Percentiles rank a stretch among this genome's conserved stretches.
phyloP scores from a whole-genome alignment of 1,140 invertebrate genomes.

The Drosophila sp. region DNA sequence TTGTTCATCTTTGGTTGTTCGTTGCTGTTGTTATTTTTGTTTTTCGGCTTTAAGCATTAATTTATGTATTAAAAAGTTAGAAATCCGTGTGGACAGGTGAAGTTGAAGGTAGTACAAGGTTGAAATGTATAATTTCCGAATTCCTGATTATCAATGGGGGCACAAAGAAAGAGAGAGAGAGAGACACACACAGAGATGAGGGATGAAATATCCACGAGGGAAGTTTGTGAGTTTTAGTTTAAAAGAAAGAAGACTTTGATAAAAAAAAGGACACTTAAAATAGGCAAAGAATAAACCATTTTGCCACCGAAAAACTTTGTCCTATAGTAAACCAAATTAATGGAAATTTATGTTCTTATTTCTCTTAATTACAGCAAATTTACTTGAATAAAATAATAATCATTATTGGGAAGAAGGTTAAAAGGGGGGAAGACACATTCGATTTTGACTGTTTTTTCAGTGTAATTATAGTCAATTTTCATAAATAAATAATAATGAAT shows the following conservation, averaged over 20 bases:
- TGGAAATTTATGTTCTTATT: too few relatives aligned
- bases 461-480: too few relatives aligned
- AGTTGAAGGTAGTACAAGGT: constrained; percentile 41
- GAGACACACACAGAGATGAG: not conserved
- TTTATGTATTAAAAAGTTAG: constrained; percentile 79
- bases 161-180: constrained; percentile 29
- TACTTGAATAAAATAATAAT: too few relatives aligned
- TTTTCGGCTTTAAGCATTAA: constrained; percentile 67
- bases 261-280: not conserved
- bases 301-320: too few relatives aligned
- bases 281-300: too few relatives aligned
- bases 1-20: constrained; percentile 36
- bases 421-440: too few relatives aligned
- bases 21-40: constrained; percentile 10
- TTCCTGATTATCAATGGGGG: constrained; percentile 48
- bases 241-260: not conserved
- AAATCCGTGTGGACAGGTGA: constrained; percentile 81
- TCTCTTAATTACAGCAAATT: too few relatives aligned
- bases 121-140: constrained; percentile 61
- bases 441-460: too few relatives aligned
- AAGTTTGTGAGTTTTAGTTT: not conserved
- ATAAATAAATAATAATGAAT: too few relatives aligned
- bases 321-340: too few relatives aligned
- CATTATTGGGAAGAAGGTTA: too few relatives aligned
- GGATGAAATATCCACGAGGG: constrained; percentile 1